Conservation (phyloP, 2,797 vertebrate genomes). For the Masticophis lateralis region DNA sequence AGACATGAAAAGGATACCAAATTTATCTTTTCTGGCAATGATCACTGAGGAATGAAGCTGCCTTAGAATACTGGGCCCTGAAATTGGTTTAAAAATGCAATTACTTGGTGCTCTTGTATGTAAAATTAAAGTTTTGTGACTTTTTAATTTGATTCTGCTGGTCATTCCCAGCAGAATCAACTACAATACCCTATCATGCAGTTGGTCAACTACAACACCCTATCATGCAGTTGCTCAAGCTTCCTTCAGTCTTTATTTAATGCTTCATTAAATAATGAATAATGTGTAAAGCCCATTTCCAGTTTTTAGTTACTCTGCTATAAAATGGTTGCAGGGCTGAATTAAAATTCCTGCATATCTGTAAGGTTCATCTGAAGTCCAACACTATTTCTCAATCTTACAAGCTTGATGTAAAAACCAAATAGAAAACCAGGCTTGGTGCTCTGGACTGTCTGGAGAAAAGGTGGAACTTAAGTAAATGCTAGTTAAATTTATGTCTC, state of each 20-base stretch:
- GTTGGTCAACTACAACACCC: slow-evolving; percentile 54
- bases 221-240: slow-evolving; percentile 29
- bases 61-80: slow-evolving; percentile 48
- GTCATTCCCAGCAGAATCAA: slow-evolving; percentile 55
- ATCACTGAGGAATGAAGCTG: slow-evolving; percentile 39
- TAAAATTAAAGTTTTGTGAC: slow-evolving; percentile 66
- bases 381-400: background rate
- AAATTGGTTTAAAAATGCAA: slow-evolving; percentile 55
- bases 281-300: background rate
- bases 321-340: background rate
- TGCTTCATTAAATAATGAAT: background rate
- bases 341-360: background rate
- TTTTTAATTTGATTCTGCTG: slow-evolving; percentile 65
- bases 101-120: slow-evolving; percentile 41
- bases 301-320: background rate
- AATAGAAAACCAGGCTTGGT: background rate
- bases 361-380: background rate
- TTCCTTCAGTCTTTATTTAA: background rate
- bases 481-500: background rate
- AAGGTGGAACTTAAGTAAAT: background rate
- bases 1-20: slow-evolving; percentile 60
- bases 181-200: slow-evolving; percentile 50
- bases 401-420: background rate
- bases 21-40: slow-evolving; percentile 60
- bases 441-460: background rate